Conservation (phyloP, 1,140 invertebrate species). For the Alviniconcha marisindica region DNA sequence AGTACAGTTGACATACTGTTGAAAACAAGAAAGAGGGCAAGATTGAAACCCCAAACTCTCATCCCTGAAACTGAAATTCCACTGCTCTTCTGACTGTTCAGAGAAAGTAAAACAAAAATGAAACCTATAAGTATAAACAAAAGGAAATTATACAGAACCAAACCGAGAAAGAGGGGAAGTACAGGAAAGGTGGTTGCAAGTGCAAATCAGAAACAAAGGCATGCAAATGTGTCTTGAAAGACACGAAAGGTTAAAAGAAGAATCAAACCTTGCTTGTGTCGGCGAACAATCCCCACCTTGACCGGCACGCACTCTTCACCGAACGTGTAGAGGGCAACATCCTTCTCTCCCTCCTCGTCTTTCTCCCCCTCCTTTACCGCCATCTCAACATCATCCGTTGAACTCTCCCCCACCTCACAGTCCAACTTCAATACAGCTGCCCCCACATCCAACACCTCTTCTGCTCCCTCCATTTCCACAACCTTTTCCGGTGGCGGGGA, state of each 20-base stretch:
- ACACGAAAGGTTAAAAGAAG: background rate
- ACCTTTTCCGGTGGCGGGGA: conserved; percentile 43
- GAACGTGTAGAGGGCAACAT: conserved; percentile 52
- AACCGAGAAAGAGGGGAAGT: too few relatives aligned
- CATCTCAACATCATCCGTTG: background rate
- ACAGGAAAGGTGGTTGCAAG: too few relatives aligned
- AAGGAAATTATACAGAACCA: too few relatives aligned
- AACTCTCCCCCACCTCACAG: background rate
- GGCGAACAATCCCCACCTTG: conserved; percentile 57
- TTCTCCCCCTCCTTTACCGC: conserved; percentile 24
- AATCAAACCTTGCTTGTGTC: conserved; percentile 58
- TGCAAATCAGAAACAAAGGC: background rate
- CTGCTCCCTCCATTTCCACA: conserved; percentile 27
- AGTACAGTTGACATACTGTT: too few relatives aligned
- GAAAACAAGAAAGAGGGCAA: too few relatives aligned
- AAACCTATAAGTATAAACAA: too few relatives aligned
- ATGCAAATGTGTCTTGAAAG: background rate
- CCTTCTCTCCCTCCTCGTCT: conserved; percentile 4
- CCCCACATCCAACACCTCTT: background rate
- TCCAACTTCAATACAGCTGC: background rate
- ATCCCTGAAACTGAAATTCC: too few relatives aligned
- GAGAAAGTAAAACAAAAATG: too few relatives aligned
- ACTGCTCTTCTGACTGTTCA: too few relatives aligned
- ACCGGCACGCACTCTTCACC: conserved; percentile 58
- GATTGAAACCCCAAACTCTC: too few relatives aligned